Percentiles rank a stretch among this genome's conserved stretches.
Conservation (phyloP, 2,888 invertebrate species). For the Drosophila yooni region DNA sequence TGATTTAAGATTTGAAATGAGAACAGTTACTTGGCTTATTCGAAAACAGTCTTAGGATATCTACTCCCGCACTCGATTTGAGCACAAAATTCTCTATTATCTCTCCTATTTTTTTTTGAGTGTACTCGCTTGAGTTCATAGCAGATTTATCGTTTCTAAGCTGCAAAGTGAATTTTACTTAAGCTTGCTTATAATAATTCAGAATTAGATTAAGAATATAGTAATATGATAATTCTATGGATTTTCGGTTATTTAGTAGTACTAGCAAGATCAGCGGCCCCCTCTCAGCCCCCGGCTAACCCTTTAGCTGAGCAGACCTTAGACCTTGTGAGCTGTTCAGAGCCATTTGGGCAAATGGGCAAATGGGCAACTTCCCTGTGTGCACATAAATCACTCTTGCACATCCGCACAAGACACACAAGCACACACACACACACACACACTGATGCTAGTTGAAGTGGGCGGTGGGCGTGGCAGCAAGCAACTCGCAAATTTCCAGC, state of each 20-base stretch:
- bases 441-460: conserved; percentile 16
- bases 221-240: neutral
- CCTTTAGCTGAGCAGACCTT: conserved; percentile 5
- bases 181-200: neutral
- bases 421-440: conserved; percentile 6
- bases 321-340: conserved; percentile 30
- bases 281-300: neutral
- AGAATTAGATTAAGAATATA: neutral
- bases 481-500: conserved; percentile 77
- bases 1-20: neutral
- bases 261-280: conserved; percentile 2
- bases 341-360: conserved; percentile 16
- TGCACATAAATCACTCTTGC: conserved; percentile 70
- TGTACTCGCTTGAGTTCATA: neutral
- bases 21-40: neutral
- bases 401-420: conserved; percentile 63
- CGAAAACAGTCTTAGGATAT: neutral
- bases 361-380: conserved; percentile 60
- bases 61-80: neutral
- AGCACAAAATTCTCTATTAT: neutral
- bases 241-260: neutral
- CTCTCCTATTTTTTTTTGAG: neutral
- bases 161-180: neutral
- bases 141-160: neutral
- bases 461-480: conserved; percentile 49